phyloP scores from a whole-genome alignment of 2,113 vertebrate species.

The Xiphophorus hellerii region DNA sequence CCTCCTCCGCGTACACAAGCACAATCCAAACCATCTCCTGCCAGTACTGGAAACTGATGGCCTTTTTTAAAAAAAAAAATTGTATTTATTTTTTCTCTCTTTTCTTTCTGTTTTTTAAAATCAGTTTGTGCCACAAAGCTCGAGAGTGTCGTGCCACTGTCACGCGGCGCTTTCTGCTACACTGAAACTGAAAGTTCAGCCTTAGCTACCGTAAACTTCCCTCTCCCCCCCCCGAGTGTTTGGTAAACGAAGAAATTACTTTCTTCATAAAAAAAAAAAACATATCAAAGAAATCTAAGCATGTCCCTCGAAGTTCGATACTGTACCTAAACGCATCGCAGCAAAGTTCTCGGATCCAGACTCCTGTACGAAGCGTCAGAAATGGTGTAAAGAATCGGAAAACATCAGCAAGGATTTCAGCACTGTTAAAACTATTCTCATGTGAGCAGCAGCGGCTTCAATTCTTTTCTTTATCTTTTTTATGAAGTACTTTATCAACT shows the following conservation, averaged over 20 bases:
- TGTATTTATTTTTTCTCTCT: too few relatives aligned
- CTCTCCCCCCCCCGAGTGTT: constrained; percentile 13
- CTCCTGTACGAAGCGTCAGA: constrained; percentile 10
- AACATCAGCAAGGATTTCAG: constrained; percentile 33
- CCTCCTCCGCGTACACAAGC: constrained; percentile 70
- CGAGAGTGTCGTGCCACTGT: constrained; percentile 77
- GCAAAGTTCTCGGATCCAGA: constrained; percentile 8
- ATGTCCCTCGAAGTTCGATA: constrained; percentile 8
- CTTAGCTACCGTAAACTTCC: constrained; percentile 50
- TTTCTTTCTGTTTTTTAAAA: constrained; percentile 14
- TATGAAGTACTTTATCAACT: constrained; percentile 4
- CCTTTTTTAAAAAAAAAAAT: constrained; percentile 70
- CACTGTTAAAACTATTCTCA: not conserved
- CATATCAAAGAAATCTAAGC: constrained; percentile 2
- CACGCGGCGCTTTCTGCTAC: constrained; percentile 75
- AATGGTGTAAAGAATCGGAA: constrained; percentile 11
- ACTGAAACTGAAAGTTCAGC: constrained; percentile 59
- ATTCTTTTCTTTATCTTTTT: not conserved
- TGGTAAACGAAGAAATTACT: constrained; percentile 16
- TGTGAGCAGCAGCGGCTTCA: not conserved
- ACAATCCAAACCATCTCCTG: constrained; percentile 77
- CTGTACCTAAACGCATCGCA: constrained; percentile 17
- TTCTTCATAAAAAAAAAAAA: constrained; percentile 1
- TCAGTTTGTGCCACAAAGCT: constrained; percentile 82
- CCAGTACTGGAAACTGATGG: constrained; percentile 82